Base-by-base conservation (phyloP, 2,797 vertebrate species). In the Bryconaethiops microstoma region DNA sequence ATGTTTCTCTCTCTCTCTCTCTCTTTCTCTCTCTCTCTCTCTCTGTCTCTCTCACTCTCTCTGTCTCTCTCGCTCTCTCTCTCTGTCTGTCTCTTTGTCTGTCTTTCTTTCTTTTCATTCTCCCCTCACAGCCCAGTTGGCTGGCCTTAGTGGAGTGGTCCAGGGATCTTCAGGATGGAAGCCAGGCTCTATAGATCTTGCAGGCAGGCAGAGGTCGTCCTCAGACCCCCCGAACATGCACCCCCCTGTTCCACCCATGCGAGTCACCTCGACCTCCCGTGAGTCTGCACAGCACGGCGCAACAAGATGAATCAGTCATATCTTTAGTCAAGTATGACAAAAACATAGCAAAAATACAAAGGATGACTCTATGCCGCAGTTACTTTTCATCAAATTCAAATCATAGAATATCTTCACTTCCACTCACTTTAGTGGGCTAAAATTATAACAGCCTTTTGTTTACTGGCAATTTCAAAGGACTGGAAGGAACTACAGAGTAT, bases 171-270 rank as follows among this genome's bases (percentile, higher is more conserved):
- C 94, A 92, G 87, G 90, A 87, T 99, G 98, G 98, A 99, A 97
- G 91, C 93, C 97, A 78, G 92, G 95, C 88, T 90, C 95, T 89
- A 90, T 96, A 89, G 95, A 97, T 91, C 92, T 96, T 91, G 92
- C 91, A 81, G 94, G 96, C 88, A 93, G 98, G 88, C 97, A 99
- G 92, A 94, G 98, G 88, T 99, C 98, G 45, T 99, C 97, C 86
- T 99, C 98, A 57, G 98, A 99, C 93, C 97, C 97, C 84, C 98
- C 97, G 90, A 96, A 97, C 94, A 96, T 97, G 94, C 98, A 99
- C 89, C 96, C 97, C 45, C 97, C 97, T 76, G 93, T 96, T 71
- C 94, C 94, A 5, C 94, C 94, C 0, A 76, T 94, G 85, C 96
- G 98, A 79, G 94, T 97, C 91, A 97, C 96, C 81, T 99, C 97